Evolutionary conservation across 1,140 invertebrate species (phyloP).

Genomic region (Bradysia coprophila): DNA sequence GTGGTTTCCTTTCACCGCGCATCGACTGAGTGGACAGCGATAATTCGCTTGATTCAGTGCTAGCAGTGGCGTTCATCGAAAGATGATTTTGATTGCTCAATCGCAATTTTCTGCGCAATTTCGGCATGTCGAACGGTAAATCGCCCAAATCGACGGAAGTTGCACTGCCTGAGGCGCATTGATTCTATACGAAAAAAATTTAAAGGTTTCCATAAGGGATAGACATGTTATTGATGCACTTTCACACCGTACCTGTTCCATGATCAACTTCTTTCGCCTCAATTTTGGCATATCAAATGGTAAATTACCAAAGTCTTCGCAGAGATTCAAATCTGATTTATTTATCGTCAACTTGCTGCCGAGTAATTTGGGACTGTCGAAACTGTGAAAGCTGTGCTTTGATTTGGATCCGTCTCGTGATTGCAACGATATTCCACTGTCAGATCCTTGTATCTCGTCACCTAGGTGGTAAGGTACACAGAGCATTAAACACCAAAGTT

Average conservation of each 20-base stretch:
- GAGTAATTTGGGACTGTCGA: constrained; percentile 35
- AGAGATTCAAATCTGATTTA: constrained; percentile 4
- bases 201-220: background rate
- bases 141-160: constrained; percentile 56
- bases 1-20: constrained; percentile 43
- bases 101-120: constrained; percentile 43
- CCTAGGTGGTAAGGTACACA: too few species aligned
- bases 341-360: background rate
- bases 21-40: constrained; percentile 58
- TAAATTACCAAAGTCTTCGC: constrained; percentile 45
- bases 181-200: constrained; percentile 23
- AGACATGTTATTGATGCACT: background rate
- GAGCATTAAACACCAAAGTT: too few species aligned
- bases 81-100: constrained; percentile 18
- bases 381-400: too few species aligned
- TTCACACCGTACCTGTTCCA: background rate
- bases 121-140: constrained; percentile 79
- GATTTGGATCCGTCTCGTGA: constrained; percentile 55
- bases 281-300: constrained; percentile 85
- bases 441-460: constrained; percentile 61
- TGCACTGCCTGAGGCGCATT: constrained; percentile 46
- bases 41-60: constrained; percentile 36
- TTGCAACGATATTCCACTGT: constrained; percentile 70
- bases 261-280: constrained; percentile 34
- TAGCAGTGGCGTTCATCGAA: constrained; percentile 25